Evolutionary conservation across 1,140 invertebrate genomes (phyloP).

Genomic region (Diabrotica virgifera): DNA sequence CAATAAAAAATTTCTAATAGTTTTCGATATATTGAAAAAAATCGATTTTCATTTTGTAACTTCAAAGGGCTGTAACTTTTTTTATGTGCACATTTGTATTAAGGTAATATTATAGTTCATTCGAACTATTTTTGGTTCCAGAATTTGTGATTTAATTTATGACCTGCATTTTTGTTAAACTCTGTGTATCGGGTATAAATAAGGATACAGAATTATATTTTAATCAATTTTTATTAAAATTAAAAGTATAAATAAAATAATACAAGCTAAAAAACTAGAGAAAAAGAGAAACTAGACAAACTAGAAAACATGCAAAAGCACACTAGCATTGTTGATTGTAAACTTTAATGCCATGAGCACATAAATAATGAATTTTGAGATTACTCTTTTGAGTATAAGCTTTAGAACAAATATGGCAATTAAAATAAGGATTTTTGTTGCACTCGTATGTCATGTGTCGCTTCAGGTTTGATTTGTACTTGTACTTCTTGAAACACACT

Average conservation of each 20-base stretch:
- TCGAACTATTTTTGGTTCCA: no score
- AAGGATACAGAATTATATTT: not conserved
- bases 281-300: not conserved
- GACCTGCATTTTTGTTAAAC: no score
- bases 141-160: no score
- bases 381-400: conserved; percentile 44
- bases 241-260: conserved; percentile 4
- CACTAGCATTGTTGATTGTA: not conserved
- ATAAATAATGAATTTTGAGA: conserved; percentile 37
- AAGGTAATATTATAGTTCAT: no score
- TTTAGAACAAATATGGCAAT: conserved; percentile 40
- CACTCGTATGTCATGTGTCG: conserved; percentile 66
- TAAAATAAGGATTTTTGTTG: conserved; percentile 54
- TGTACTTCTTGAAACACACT: conserved; percentile 57
- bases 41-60: no score
- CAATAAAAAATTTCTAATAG: no score
- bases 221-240: not conserved
- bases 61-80: no score
- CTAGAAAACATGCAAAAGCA: not conserved
- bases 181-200: not conserved
- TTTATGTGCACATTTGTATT: no score
- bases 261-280: not conserved
- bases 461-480: conserved; percentile 55
- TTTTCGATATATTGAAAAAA: no score
- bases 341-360: conserved; percentile 30